phyloP scores from a whole-genome alignment of 1,140 invertebrate genomes.

The Drosophila parvula region DNA sequence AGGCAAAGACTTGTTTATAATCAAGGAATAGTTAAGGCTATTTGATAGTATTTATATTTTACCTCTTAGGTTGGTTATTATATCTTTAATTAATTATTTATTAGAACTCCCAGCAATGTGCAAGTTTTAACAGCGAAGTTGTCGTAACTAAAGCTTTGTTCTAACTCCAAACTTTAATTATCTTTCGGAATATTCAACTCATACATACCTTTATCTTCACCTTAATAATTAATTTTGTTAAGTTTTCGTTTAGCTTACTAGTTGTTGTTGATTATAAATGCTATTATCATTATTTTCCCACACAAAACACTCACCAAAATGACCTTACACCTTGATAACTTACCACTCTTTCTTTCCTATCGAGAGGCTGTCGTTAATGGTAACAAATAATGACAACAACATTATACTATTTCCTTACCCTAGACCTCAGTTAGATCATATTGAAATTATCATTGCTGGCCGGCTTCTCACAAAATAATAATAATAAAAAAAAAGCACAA shows the following conservation, averaged over 20 bases:
- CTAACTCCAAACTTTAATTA: background rate
- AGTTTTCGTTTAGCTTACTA: too few species aligned
- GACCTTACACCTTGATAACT: background rate
- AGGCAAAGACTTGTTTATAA: background rate
- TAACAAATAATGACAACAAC: background rate
- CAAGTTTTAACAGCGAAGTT: too few species aligned
- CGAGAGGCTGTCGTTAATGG: background rate
- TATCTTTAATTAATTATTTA: too few species aligned
- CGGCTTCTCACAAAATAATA: conserved; percentile 26
- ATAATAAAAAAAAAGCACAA: conserved; percentile 11
- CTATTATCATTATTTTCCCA: background rate
- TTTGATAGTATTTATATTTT: too few species aligned
- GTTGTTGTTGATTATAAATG: background rate
- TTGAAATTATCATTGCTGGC: conserved; percentile 12
- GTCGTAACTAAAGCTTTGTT: background rate
- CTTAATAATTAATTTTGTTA: background rate
- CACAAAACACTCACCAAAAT: background rate
- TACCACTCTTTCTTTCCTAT: background rate
- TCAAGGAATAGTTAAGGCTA: background rate
- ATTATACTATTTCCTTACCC: background rate
- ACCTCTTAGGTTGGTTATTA: too few species aligned
- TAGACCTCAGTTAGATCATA: background rate
- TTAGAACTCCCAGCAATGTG: too few species aligned
- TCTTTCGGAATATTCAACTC: rapidly evolving
- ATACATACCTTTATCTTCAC: too few species aligned